Base-by-base conservation (phyloP, 2,888 invertebrate species). In the Hirtodrosophila histrioides region DNA sequence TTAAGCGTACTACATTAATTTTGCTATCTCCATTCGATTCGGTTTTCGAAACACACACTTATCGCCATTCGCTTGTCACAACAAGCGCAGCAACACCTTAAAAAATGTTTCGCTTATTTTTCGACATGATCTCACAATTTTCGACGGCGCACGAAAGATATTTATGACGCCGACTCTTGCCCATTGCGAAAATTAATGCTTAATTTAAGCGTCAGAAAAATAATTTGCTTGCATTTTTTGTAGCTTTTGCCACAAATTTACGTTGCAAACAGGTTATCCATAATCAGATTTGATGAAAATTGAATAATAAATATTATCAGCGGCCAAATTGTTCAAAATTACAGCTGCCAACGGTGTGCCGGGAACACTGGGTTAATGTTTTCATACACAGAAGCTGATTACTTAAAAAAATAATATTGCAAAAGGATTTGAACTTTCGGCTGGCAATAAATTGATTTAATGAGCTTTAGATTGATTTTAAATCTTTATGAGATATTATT, bases 221-320 rank as follows among this genome's bases (percentile, higher is more conserved):
- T 86, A 75, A 86, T 84, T 84, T 77, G 75, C 70, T 49, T 71
- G 64, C 69, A 77, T 84, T 77, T 86, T 70, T 73, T 45, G 4
- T 33, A 7, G 4, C 8, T 27, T 53, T 36, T 41, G 35, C 49
- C 31, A 31, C 31, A 31, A 31, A 31, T 31, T 7, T 31, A 3
- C 9, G 7, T 31, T 43, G 10, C 39, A 66, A 83, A 86, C 86
- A 65, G 54, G 70, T 86, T 79, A 81, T 24, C 31, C 44, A 50
- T 83, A 83, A 83, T 86, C 82, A 84, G 82, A 83, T 84, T 84
- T 83, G 81, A 86, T 84, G 81, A 78, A 86, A 83, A 83, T 84
- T 84, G 81, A 83, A 83, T 83, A 86, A 83, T 86, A 83, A 81
- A 86, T 86, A 84, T 75, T 84, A 84, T 83, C 86, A 62, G 48